Percentiles rank a stretch among this genome's conserved stretches.
Conservation (phyloP, 2,888 invertebrate genomes). For the Eristalis arbustorum region DNA sequence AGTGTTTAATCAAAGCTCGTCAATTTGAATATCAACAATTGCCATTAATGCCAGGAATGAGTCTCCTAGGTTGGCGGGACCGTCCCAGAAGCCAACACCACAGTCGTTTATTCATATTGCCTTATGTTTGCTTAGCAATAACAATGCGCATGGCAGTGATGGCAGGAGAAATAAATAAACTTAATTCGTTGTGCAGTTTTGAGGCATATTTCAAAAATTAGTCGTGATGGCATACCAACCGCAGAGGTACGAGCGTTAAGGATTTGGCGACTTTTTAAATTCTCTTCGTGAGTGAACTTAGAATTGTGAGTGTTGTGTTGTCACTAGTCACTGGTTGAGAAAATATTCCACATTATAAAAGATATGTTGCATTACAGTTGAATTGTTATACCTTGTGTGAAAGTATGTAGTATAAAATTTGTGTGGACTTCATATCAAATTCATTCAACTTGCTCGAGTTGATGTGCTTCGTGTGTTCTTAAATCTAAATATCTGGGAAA, state of each 20-base stretch:
- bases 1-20: background rate
- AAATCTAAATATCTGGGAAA: too few relatives aligned
- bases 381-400: background rate
- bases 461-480: too few relatives aligned
- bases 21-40: background rate
- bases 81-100: background rate
- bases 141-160: constrained; percentile 23
- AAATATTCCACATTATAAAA: too few relatives aligned
- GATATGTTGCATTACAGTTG: background rate
- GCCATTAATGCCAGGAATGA: background rate
- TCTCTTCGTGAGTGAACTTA: background rate
- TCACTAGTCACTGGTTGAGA: background rate
- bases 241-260: background rate
- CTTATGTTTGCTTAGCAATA: background rate
- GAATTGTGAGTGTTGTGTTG: background rate
- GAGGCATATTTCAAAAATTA: constrained; percentile 8
- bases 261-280: background rate
- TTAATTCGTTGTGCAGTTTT: constrained; percentile 3
- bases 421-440: too few relatives aligned
- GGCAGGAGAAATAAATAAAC: constrained; percentile 7
- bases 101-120: background rate
- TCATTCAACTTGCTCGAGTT: too few relatives aligned
- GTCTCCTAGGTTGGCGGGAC: background rate
- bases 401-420: too few relatives aligned
- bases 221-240: background rate